Percentiles rank a stretch among this genome's conserved stretches.
Evolutionary conservation across 92 coral and sea anemone species (phyloP).

Genomic region (Diadumene lineata): DNA sequence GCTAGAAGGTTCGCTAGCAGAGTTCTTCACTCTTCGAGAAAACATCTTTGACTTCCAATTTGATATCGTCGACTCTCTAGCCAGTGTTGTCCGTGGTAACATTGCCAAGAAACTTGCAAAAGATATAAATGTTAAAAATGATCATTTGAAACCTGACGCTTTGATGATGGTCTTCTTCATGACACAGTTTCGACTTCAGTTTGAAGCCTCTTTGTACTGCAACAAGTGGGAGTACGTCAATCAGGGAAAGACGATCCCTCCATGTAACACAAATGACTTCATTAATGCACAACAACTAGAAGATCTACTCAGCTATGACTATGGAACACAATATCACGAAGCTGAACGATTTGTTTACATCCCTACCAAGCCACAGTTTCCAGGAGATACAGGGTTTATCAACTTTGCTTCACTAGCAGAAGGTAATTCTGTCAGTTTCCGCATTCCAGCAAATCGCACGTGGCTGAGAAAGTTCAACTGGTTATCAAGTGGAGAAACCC

Average conservation of each 20-base stretch:
- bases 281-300: not conserved
- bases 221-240: constrained; percentile 37
- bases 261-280: not conserved
- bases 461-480: constrained; percentile 34
- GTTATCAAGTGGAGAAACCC: constrained; percentile 13
- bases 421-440: constrained; percentile 10
- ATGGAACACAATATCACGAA: not conserved
- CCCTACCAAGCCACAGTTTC: constrained; percentile 26
- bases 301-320: not conserved
- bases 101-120: constrained; percentile 42
- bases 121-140: constrained; percentile 23
- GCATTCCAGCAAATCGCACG: constrained; percentile 18
- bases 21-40: constrained; percentile 56
- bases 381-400: constrained; percentile 32
- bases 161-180: constrained; percentile 51
- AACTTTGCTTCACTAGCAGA: constrained; percentile 15
- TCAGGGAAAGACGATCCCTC: constrained; percentile 28
- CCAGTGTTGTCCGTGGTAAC: constrained; percentile 57
- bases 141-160: constrained; percentile 37
- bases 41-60: constrained; percentile 71
- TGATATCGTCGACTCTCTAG: constrained; percentile 60
- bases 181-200: constrained; percentile 47
- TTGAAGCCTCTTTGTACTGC: constrained; percentile 40
- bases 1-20: constrained; percentile 67
- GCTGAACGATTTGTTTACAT: constrained; percentile 18